Base-by-base conservation (phyloP, 2,113 vertebrate species). In the Leiothrix lutea region DNA sequence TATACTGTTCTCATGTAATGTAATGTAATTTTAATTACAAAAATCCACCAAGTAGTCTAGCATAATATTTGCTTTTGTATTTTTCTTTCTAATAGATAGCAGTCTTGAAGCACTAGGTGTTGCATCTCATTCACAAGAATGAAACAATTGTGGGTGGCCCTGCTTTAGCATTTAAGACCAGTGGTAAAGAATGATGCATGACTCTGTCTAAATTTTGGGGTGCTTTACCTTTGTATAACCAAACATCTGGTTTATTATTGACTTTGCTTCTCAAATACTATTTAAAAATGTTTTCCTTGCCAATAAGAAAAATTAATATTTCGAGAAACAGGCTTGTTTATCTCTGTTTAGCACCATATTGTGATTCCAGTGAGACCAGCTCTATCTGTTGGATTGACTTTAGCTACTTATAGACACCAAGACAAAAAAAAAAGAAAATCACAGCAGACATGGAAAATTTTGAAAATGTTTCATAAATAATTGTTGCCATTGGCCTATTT, bases 321-420 rank as follows among this genome's bases (percentile, higher is more conserved):
- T 80, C 8, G 65, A 51, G 73, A 73, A 73, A n/a, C 10, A 51
- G 7, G 0, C 2, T 75, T 3, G 8, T 5, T 83, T 73, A 22
- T 69, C 36, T 77, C 5, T 24, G 6, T 45, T 66, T 74, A 42
- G 33, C 6, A 31, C 6, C 18, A 16, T 38, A 28, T 4, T 71
- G 10, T 62, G n/a, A 72, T 58, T 88, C 24, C 14, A 57, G 14
- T n/a, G 17, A 80, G 36, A 73, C 12, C 24, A 69, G 11, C 1
- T 80, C 45, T 80, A n/a, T 33, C 15, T 62, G 17, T 29, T 81
- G 22, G 15, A 35, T 42, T 83, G 36, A 60, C 4, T 69, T 74
- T 10, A 67, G 24, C 6, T 72, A 42, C 6, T 35, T 73, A 44
- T 14, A 11, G 21, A 67, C 14, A 74, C 7, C 0, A 0, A 48